Conservation (phyloP, 2,797 vertebrate species). For the Nannoperca australis region DNA sequence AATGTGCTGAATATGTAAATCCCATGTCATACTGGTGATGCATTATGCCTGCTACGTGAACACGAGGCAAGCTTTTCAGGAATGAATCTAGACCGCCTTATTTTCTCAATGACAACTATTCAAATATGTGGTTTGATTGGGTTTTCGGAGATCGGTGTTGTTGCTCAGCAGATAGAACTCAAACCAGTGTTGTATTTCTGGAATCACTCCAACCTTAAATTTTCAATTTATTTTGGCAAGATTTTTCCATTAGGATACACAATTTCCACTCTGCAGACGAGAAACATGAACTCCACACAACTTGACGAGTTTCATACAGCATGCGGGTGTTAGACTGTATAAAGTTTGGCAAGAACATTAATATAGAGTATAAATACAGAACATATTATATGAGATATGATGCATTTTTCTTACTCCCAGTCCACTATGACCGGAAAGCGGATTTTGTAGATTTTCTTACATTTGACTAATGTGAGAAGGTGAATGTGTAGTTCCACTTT, state of each 20-base stretch:
- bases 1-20: constrained; percentile 37
- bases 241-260: neutral
- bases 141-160: neutral
- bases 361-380: no score
- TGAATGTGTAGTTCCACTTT: neutral
- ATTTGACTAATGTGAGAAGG: neutral
- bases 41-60: neutral
- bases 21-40: neutral
- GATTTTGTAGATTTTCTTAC: neutral
- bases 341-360: neutral
- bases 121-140: neutral
- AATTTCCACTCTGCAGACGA: neutral
- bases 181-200: no score
- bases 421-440: neutral
- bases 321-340: neutral
- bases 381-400: no score
- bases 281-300: neutral
- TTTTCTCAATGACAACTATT: constrained; percentile 1
- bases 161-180: neutral
- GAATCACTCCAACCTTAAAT: neutral
- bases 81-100: constrained; percentile 11
- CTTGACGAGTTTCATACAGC: neutral
- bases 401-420: neutral
- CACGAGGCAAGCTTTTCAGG: constrained; percentile 10
- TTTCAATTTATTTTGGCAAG: neutral